A percentile compares a stretch with the other conserved stretches of the same genome.
These are phyloP conservation scores for Elephantulus edwardii DNA, from an alignment of 2,113 vertebrate genomes.

Conservation along the genomic window DNA sequence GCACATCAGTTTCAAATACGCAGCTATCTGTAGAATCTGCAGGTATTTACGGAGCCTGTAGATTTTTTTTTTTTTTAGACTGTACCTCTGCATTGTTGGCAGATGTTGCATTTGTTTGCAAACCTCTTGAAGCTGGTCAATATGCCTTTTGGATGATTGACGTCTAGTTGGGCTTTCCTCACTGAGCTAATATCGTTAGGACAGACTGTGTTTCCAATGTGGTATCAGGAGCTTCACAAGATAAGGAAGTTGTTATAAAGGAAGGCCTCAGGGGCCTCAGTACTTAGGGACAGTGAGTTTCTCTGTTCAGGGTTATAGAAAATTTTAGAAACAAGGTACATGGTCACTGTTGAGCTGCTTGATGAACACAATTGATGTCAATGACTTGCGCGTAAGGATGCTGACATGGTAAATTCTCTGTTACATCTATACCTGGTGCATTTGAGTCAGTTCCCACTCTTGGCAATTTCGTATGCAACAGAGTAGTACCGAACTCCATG, in stretches of 20 bases:
- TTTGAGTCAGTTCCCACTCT: background rate
- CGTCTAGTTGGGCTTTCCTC: constrained; percentile 11
- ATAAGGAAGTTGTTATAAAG: background rate
- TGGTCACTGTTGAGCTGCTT: background rate
- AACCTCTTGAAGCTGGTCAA: background rate
- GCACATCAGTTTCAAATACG: background rate
- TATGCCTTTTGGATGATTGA: background rate
- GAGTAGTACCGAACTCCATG: background rate
- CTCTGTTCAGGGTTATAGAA: background rate
- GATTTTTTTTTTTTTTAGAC: background rate
- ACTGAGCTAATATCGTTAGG: background rate
- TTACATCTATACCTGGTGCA: background rate
- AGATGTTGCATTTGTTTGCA: background rate
- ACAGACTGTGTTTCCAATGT: background rate
- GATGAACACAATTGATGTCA: background rate
- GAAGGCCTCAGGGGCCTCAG: background rate
- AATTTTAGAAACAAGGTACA: background rate
- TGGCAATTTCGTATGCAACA: background rate
- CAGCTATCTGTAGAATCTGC: background rate
- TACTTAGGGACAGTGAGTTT: too few species aligned
- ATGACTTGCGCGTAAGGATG: background rate
- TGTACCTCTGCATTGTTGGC: background rate
- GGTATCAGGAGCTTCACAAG: background rate
- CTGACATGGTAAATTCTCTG: background rate
- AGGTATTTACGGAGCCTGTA: background rate